phyloP scores from a whole-genome alignment of 2,797 vertebrate genomes.

The Malacoctenus gilli region DNA sequence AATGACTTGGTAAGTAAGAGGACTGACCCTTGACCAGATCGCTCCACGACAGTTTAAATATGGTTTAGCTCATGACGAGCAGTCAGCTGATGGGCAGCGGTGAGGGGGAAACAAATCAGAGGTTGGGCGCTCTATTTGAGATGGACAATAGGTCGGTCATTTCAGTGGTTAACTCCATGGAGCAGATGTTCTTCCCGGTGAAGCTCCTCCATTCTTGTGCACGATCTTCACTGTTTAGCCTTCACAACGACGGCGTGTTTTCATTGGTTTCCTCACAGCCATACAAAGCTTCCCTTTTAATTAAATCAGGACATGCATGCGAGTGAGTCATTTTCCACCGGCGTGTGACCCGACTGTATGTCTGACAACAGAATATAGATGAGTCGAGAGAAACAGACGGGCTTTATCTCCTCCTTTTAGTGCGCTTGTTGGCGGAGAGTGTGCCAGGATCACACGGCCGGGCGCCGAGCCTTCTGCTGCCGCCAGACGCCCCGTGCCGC shows the following conservation, averaged over 20 bases:
- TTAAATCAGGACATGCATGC: neutral
- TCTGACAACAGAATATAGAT: slow-evolving; percentile 40
- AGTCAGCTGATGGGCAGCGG: neutral
- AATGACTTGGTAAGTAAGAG: slow-evolving; percentile 27
- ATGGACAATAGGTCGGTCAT: no score
- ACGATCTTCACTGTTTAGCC: neutral
- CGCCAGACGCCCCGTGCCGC: slow-evolving; percentile 32
- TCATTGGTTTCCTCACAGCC: slow-evolving; percentile 5
- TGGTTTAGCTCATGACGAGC: slow-evolving; percentile 35
- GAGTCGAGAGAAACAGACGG: slow-evolving; percentile 40
- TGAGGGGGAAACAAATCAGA: no score
- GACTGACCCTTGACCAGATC: slow-evolving; percentile 56
- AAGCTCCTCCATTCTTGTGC: no score
- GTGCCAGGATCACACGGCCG: slow-evolving; percentile 46
- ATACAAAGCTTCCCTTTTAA: neutral
- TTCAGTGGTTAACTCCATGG: no score
- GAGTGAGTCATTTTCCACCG: slow-evolving; percentile 12
- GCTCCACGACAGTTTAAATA: slow-evolving; percentile 56
- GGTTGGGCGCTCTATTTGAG: no score
- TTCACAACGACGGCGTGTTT: slow-evolving; percentile 7
- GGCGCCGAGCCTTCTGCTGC: slow-evolving; percentile 44
- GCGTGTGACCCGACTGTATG: slow-evolving; percentile 17
- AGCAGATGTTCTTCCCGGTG: no score
- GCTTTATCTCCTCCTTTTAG: slow-evolving; percentile 46
- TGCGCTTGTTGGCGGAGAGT: slow-evolving; percentile 20